Base-by-base conservation (phyloP, 2,113 vertebrate species). In the Dipodomys merriami region DNA sequence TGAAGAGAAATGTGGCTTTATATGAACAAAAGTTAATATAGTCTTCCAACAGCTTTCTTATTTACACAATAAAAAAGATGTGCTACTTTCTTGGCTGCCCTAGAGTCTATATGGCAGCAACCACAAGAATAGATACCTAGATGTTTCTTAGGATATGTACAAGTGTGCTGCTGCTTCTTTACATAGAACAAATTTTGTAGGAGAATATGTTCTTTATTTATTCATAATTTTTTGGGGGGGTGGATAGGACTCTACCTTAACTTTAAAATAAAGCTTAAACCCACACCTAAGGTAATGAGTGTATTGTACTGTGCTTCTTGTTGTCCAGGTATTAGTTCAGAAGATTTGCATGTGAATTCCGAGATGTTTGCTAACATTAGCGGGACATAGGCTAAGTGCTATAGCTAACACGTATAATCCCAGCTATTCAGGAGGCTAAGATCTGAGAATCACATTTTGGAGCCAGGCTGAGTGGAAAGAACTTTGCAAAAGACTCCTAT, bases 1-100 rank as follows among this genome's bases (percentile, higher is more conserved):
- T 80, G 18, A 33, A 74, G 77, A 68, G 68, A 85, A 78, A 87
- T 49, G 87, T 91, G 91, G 88, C 19, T 94, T 91, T 95, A 80
- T 83, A 90, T 12, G 1, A 79, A 80, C 81, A 68, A 72, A 80
- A 84, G 60, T 65, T 88, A 83, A 88, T 46, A 6, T 6, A 13
- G 49, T 86, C 77, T 91, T 83, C 69, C 73, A 27, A 76, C 6
- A 80, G 68, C 49, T n/a, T 60, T 78, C 62, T 93, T 5, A 2
- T 90, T 93, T 93, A 74, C 46, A 69, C 46, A 46, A 74, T 80
- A 53, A 72, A 86, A 90, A 93, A 12, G 16, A 64, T 20, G 4
- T 10, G 49, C 73, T 67, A 49, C 46, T 93, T 90, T 95, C 85
- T 82, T 57, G 84, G 84, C 78, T 91, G 84, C 67, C 29, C 10